phyloP scores from a whole-genome alignment of 2,888 invertebrate genomes.

The Notocelia uddmanniana region DNA sequence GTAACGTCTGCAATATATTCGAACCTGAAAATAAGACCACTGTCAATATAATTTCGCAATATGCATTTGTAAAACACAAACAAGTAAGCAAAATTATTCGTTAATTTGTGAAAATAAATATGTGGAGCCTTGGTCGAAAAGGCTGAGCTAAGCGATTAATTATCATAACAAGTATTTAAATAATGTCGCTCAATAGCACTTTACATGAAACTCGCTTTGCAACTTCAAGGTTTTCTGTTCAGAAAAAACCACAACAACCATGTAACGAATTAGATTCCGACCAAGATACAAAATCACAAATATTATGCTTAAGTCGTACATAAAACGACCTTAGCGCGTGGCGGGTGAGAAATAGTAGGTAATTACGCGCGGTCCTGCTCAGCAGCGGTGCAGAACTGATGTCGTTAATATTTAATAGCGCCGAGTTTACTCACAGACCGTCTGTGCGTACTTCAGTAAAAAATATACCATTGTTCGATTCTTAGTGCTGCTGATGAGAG shows the following conservation, averaged over 20 bases:
- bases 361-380: conserved; percentile 35
- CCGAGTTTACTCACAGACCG: conserved; percentile 16
- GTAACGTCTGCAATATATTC: conserved; percentile 91
- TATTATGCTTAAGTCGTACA: conserved; percentile 22
- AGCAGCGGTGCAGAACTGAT: conserved; percentile 27
- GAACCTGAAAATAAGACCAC: conserved; percentile 81
- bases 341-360: conserved; percentile 18
- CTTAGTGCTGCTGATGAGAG: conserved; percentile 27
- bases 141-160: conserved; percentile 32
- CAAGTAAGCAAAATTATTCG: not conserved
- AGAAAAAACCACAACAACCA: conserved; percentile 9
- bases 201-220: conserved; percentile 33
- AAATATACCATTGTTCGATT: conserved; percentile 40
- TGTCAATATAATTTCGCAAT: conserved; percentile 12
- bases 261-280: conserved; percentile 8
- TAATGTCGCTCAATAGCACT: not conserved
- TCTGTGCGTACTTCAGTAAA: conserved; percentile 28
- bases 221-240: conserved; percentile 23
- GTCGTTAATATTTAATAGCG: conserved; percentile 40
- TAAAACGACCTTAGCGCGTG: conserved; percentile 27
- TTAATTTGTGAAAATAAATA: not conserved
- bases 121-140: conserved; percentile 15
- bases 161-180: conserved; percentile 38
- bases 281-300: conserved; percentile 8
- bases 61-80: not conserved